Evolutionary conservation across 2,797 vertebrate genomes (phyloP).

Genomic region (Rhadinocentrus ornatus): DNA sequence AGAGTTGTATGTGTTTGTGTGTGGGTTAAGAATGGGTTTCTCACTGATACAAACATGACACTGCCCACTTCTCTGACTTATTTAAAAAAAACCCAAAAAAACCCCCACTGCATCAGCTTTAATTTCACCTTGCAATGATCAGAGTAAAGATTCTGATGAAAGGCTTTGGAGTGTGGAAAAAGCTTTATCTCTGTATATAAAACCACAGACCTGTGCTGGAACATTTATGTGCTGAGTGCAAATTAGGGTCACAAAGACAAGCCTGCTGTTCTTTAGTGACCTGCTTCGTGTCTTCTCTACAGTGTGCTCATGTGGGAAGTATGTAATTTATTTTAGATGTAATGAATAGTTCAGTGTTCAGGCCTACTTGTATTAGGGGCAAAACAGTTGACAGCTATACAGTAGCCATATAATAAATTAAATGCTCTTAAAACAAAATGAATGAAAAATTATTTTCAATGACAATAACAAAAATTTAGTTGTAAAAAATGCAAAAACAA

Average conservation of each 20-base stretch:
- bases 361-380: neutral
- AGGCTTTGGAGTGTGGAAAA: neutral
- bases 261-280: neutral
- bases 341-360: no score
- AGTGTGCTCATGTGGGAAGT: neutral
- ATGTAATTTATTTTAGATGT: neutral
- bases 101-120: neutral
- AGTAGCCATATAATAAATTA: no score
- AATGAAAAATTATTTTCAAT: no score
- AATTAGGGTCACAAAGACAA: neutral
- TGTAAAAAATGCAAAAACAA: no score
- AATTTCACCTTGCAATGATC: constrained; percentile 12
- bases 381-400: neutral
- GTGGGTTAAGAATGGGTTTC: neutral
- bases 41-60: neutral
- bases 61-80: neutral
- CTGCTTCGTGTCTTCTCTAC: constrained; percentile 11
- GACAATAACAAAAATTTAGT: no score
- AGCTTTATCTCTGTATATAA: neutral
- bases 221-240: neutral
- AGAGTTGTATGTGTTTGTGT: constrained; percentile 11
- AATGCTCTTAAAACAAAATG: no score
- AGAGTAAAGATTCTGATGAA: constrained; percentile 13
- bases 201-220: neutral
- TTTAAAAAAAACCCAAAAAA: neutral